Percentiles rank a stretch among this genome's conserved stretches.
Evolutionary conservation across 2,888 invertebrate species (phyloP).

Genomic region (Torymus texanus): DNA sequence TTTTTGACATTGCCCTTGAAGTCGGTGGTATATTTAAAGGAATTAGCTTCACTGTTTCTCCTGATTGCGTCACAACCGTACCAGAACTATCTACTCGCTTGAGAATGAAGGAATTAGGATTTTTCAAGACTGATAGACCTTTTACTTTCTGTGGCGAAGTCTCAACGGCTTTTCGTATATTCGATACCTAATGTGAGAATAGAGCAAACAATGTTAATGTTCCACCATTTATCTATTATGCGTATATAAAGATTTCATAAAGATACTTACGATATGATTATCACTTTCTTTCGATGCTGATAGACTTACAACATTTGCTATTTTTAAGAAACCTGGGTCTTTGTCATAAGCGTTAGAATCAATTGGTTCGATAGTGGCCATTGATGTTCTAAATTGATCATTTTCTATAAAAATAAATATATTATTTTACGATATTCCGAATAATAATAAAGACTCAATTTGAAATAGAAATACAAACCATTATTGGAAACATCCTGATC

Average conservation of each 20-base stretch:
- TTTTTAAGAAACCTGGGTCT: slow-evolving; percentile 70
- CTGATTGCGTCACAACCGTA: slow-evolving; percentile 54
- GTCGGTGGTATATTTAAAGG: slow-evolving; percentile 66
- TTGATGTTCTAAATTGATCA: slow-evolving; percentile 18
- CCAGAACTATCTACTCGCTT: slow-evolving; percentile 59
- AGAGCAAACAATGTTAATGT: not conserved
- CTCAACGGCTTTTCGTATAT: slow-evolving; percentile 68
- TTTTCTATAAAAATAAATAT: slow-evolving; percentile 24
- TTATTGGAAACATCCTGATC: slow-evolving; percentile 44
- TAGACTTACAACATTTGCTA: slow-evolving; percentile 78
- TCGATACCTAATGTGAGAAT: slow-evolving; percentile 60
- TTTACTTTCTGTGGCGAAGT: slow-evolving; percentile 59
- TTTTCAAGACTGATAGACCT: slow-evolving; percentile 67
- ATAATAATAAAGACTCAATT: too few relatives aligned
- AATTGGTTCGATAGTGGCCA: slow-evolving; percentile 30
- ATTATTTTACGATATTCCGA: not conserved
- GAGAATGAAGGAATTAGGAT: slow-evolving; percentile 64
- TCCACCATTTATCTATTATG: not conserved
- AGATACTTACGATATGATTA: slow-evolving; percentile 61
- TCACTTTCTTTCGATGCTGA: slow-evolving; percentile 66
- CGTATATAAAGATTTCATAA: not conserved
- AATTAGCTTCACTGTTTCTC: slow-evolving; percentile 63
- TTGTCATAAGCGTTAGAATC: slow-evolving; percentile 1
- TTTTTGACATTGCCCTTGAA: slow-evolving; percentile 18
- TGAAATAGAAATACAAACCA: slow-evolving; percentile 54